Percentiles rank a stretch among this genome's conserved stretches.
Conservation (phyloP, 2,888 invertebrate species). For the Scaptomyza cyrtandrae region DNA sequence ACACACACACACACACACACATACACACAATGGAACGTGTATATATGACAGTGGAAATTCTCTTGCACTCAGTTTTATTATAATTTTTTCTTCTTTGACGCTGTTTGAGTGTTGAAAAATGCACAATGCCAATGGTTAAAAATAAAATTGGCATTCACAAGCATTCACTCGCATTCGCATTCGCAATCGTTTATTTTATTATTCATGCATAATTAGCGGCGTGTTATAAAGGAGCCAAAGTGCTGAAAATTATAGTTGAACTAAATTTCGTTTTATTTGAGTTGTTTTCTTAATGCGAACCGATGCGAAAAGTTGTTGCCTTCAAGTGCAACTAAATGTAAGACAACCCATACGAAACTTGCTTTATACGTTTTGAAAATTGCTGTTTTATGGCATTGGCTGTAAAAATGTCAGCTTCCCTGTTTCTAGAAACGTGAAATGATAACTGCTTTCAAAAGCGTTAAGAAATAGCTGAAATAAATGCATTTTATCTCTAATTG, state of each 20-base stretch:
- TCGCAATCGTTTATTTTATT: background rate
- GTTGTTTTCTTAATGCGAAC: conserved; percentile 17
- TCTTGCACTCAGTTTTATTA: conserved; percentile 24
- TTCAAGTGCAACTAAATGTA: conserved; percentile 50
- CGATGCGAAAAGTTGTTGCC: conserved; percentile 49
- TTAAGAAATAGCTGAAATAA: background rate
- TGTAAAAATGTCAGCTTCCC: background rate
- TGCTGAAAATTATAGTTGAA: conserved; percentile 61
- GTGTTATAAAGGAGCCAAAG: conserved; percentile 64
- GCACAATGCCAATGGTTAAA: conserved; percentile 16
- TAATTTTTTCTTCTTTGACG: conserved; percentile 32
- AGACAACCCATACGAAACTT: conserved; percentile 20
- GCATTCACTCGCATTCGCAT: conserved; percentile 1
- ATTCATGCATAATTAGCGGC: conserved; percentile 50
- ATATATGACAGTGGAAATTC: conserved; percentile 47
- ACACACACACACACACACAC: conserved; percentile 28
- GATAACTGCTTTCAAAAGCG: background rate
- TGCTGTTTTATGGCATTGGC: conserved; percentile 1
- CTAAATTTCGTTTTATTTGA: conserved; percentile 2
- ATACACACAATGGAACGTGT: conserved; percentile 7
- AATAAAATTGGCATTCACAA: conserved; percentile 42
- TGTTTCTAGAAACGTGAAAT: background rate
- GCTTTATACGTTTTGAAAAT: background rate
- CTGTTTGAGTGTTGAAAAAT: conserved; percentile 70
- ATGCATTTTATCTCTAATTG: background rate